A percentile compares a stretch with the other conserved stretches of the same genome.
phyloP scores from a whole-genome alignment of 1,140 invertebrate species.

The Caligus rogercresseyi region DNA sequence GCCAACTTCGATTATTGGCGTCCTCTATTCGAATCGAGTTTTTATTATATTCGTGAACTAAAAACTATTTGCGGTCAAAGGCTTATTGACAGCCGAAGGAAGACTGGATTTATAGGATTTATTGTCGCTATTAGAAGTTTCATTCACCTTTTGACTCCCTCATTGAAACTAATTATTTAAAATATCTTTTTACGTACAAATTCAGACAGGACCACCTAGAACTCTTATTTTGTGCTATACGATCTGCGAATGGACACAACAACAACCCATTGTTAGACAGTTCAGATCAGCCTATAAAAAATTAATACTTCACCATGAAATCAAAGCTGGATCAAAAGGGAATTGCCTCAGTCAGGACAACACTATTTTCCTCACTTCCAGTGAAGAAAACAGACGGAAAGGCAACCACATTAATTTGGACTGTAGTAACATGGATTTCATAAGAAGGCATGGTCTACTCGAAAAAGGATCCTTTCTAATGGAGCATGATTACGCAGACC shows the following conservation, averaged over 20 bases:
- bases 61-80: background rate
- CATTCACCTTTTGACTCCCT: background rate
- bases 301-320: slow-evolving; percentile 1
- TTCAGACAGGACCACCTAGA: slow-evolving; percentile 30
- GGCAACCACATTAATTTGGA: background rate
- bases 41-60: background rate
- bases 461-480: background rate
- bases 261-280: slow-evolving; percentile 28
- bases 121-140: slow-evolving; percentile 8
- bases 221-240: slow-evolving; percentile 29
- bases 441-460: background rate
- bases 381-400: background rate
- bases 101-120: slow-evolving; percentile 22
- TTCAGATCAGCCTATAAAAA: slow-evolving; percentile 24
- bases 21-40: slow-evolving; percentile 5
- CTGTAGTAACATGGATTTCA: background rate
- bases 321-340: background rate
- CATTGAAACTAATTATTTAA: background rate
- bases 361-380: background rate
- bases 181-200: slow-evolving; percentile 26
- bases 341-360: background rate
- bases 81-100: background rate
- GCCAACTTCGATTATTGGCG: slow-evolving; percentile 14
- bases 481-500: background rate
- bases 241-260: slow-evolving; percentile 27